phyloP scores from a whole-genome alignment of 1,140 invertebrate genomes.

The Orussus abietinus region DNA sequence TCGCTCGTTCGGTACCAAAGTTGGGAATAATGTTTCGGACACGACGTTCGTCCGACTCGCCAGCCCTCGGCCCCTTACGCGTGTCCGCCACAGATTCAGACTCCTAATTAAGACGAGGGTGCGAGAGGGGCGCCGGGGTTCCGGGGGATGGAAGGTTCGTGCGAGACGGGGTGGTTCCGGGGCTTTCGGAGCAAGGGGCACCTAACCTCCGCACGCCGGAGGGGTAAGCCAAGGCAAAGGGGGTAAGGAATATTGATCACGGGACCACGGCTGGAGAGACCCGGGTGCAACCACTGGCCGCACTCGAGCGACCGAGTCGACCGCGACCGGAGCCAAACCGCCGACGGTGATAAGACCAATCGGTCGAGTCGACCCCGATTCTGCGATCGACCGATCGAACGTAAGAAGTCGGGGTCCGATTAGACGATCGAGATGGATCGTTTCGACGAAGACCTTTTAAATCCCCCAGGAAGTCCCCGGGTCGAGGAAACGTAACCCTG shows the following conservation, averaged over 20 bases:
- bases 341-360: too few species aligned
- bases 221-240: slow-evolving; percentile 49
- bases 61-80: slow-evolving; percentile 55
- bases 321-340: too few species aligned
- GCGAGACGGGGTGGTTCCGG: slow-evolving; percentile 14
- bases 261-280: slow-evolving; percentile 39
- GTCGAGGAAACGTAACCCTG: too few species aligned
- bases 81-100: slow-evolving; percentile 65
- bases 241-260: slow-evolving; percentile 56
- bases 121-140: slow-evolving; percentile 48
- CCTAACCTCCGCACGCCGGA: slow-evolving; percentile 30
- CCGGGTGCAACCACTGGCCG: slow-evolving; percentile 39
- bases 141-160: too few species aligned
- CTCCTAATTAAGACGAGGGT: slow-evolving; percentile 64
- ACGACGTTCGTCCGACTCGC: slow-evolving; percentile 30
- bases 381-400: too few species aligned
- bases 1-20: slow-evolving; percentile 36
- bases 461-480: too few species aligned
- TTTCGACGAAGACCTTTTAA: too few species aligned
- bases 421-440: too few species aligned
- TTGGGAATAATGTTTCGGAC: slow-evolving; percentile 55
- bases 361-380: too few species aligned
- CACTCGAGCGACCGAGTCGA: too few species aligned
- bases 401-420: too few species aligned
- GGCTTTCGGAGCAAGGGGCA: slow-evolving; percentile 31